Conservation (phyloP, 1,140 invertebrate species). For the Euura saliciscinereae region DNA sequence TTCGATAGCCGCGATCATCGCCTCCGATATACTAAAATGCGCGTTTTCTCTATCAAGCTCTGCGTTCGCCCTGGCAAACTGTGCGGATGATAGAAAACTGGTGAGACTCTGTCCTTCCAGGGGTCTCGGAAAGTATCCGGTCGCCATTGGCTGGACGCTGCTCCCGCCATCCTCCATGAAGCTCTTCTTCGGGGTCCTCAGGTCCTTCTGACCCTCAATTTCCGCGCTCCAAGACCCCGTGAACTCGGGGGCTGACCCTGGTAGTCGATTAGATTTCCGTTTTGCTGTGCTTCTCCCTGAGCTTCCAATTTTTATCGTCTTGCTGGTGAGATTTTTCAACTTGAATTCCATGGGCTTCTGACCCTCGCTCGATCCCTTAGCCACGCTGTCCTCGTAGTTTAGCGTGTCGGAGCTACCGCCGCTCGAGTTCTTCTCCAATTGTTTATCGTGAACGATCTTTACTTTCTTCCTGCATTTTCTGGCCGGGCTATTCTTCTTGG, state of each 20-base stretch:
- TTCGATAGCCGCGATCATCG: slow-evolving; percentile 84
- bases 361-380: neutral
- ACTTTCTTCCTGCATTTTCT: slow-evolving; percentile 23
- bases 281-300: slow-evolving; percentile 11
- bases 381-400: slow-evolving; percentile 31
- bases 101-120: slow-evolving; percentile 75
- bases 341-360: slow-evolving; percentile 15
- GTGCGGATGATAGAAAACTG: slow-evolving; percentile 75
- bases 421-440: slow-evolving; percentile 14
- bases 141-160: slow-evolving; percentile 64
- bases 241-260: slow-evolving; percentile 46
- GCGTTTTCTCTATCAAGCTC: slow-evolving; percentile 86
- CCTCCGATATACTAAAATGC: slow-evolving; percentile 86
- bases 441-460: slow-evolving; percentile 22
- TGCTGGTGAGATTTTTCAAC: slow-evolving; percentile 7
- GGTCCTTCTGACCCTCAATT: slow-evolving; percentile 61
- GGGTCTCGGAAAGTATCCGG: slow-evolving; percentile 68
- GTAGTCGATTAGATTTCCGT: slow-evolving; percentile 31
- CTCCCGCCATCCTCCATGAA: slow-evolving; percentile 70
- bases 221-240: slow-evolving; percentile 40
- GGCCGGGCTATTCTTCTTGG: slow-evolving; percentile 13
- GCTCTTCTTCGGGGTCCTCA: slow-evolving; percentile 63
- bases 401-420: slow-evolving; percentile 33
- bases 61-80: slow-evolving; percentile 74
- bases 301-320: slow-evolving; percentile 16